phyloP scores from a whole-genome alignment of 2,797 vertebrate species.

The Rachycentron canadum region DNA sequence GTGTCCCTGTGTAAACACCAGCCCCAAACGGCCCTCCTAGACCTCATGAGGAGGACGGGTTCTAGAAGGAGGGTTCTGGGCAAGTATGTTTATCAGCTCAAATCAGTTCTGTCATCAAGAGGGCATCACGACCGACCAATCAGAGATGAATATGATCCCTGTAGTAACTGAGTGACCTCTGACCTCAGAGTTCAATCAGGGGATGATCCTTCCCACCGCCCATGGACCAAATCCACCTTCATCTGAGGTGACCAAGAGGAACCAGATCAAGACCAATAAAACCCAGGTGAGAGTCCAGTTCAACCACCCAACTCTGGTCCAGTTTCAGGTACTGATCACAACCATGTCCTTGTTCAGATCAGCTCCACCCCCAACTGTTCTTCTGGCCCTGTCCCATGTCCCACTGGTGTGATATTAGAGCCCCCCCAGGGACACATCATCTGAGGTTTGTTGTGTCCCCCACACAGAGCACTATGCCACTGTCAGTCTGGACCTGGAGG shows the following conservation, averaged over 20 bases:
- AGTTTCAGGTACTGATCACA: not conserved
- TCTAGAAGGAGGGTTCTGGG: conserved; percentile 85
- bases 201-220: conserved; percentile 94
- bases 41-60: conserved; percentile 90
- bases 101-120: conserved; percentile 85
- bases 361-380: conserved; percentile 63
- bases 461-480: conserved; percentile 90
- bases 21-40: conserved; percentile 88
- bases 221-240: conserved; percentile 76
- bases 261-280: conserved; percentile 81
- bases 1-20: conserved; percentile 93
- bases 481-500: conserved; percentile 87
- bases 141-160: not conserved
- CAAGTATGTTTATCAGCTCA: conserved; percentile 89
- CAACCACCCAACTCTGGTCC: not conserved
- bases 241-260: conserved; percentile 71
- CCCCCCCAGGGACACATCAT: too few relatives aligned
- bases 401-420: conserved; percentile 89
- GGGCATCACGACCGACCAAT: not conserved
- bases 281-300: conserved; percentile 76
- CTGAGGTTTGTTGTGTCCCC: too few relatives aligned
- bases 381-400: conserved; percentile 30
- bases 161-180: conserved; percentile 30
- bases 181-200: conserved; percentile 93
- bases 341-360: conserved; percentile 66